These are phyloP conservation scores for Zygaena filipendulae DNA, from an alignment of 2,888 invertebrate species.

Conservation along the genomic window DNA sequence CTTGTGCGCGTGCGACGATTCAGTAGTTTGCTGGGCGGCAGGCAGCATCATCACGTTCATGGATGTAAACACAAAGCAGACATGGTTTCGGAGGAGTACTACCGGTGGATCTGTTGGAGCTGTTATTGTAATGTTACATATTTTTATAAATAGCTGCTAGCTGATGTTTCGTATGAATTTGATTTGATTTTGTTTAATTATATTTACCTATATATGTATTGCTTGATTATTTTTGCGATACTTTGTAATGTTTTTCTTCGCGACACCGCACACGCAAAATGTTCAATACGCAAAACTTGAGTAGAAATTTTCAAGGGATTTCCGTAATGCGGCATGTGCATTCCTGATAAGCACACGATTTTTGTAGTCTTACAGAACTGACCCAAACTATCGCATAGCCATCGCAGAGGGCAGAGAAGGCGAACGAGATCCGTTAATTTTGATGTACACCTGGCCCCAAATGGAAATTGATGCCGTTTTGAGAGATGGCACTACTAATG, in stretches of 20 bases:
- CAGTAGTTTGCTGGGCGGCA: constrained; percentile 80
- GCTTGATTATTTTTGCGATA: neutral
- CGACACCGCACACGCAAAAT: too few species aligned
- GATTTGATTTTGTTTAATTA: too few species aligned
- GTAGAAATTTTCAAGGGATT: too few species aligned
- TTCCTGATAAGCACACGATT: too few species aligned
- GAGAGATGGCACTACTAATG: constrained; percentile 77
- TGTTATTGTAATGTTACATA: constrained; percentile 69
- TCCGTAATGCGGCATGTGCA: too few species aligned
- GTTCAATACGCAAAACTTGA: too few species aligned
- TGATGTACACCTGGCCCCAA: constrained; percentile 86
- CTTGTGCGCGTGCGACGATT: constrained; percentile 78
- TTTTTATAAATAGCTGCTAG: too few species aligned
- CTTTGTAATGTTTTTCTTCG: too few species aligned
- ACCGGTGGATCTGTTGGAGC: constrained; percentile 86
- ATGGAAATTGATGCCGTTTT: constrained; percentile 80
- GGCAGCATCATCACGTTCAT: constrained; percentile 86
- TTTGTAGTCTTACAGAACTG: constrained; percentile 42
- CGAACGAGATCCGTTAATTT: constrained; percentile 74
- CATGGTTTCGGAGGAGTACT: constrained; percentile 78
- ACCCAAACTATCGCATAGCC: constrained; percentile 73
- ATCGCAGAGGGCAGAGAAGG: constrained; percentile 76
- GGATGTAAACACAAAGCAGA: constrained; percentile 71
- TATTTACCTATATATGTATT: too few species aligned
- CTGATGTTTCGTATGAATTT: too few species aligned